Conservation (phyloP, 2,888 invertebrate species). For the Chymomyza fuscimana region DNA sequence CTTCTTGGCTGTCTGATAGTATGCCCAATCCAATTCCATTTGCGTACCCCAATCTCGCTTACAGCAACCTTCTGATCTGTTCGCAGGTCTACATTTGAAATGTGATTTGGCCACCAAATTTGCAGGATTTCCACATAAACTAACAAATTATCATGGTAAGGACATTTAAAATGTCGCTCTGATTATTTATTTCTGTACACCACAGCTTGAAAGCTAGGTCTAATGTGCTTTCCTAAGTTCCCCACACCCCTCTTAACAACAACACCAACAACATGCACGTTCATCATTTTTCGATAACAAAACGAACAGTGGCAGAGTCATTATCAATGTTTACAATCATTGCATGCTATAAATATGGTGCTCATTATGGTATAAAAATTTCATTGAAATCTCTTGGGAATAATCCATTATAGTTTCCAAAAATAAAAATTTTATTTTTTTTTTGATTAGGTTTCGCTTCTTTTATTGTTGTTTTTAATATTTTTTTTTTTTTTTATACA, state of each 20-base stretch:
- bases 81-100: too few relatives aligned
- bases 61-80: too few relatives aligned
- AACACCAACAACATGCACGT: conserved; percentile 27
- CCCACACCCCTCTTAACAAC: background rate
- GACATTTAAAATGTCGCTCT: too few relatives aligned
- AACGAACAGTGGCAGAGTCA: conserved; percentile 31
- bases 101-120: too few relatives aligned
- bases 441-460: background rate
- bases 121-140: too few relatives aligned
- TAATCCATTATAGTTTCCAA: background rate
- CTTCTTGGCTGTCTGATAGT: too few relatives aligned
- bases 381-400: conserved; percentile 51
- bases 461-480: background rate
- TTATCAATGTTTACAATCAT: conserved; percentile 22
- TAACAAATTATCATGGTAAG: too few relatives aligned
- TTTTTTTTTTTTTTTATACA: conserved; percentile 8
- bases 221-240: too few relatives aligned
- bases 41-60: too few relatives aligned
- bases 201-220: too few relatives aligned
- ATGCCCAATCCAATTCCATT: too few relatives aligned
- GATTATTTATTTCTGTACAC: too few relatives aligned
- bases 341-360: conserved; percentile 13
- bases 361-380: conserved; percentile 33
- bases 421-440: background rate
- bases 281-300: conserved; percentile 25